Base-by-base conservation (phyloP, 2,888 invertebrate genomes). In the Lacanobia oleracea region DNA sequence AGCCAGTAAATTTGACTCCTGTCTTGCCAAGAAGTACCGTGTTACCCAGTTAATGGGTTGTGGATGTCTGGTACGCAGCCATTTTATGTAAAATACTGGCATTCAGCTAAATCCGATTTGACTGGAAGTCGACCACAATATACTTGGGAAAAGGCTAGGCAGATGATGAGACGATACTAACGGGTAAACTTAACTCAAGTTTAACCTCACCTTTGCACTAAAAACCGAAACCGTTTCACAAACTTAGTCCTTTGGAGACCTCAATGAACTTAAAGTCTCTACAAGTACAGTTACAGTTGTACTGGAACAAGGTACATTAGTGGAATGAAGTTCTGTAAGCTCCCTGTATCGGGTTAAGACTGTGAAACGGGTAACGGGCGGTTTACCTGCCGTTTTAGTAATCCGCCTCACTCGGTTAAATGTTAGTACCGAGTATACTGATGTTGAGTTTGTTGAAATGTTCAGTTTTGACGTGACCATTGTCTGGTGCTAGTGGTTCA, bases 261-360 rank as follows among this genome's bases (percentile, higher is more conserved):
- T 81, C 43, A 63, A 76, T 76, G 45, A 65, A 45, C 12, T 75
- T 45, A 56, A 67, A 18, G 51, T 40, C 37, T 68, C 18, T 75
- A 53, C 75, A 68, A 76, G 51, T 61, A 65, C 54, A 64, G 12
- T 75, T 67, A 27, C 45, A 67, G 40, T 65, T 65, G 76, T 33
- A 21, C 61, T 33, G 9, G 14, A 76, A 61, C 64, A 48, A 67
- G 54, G 61, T 40, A 67, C 64, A 61, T 81, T 67, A 64, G 48
- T 56, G 50, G 27, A 48, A 65, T 67, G 54, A 64, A 81, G 48
- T 75, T 67, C 45, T 67, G 14, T 65, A 81, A 75, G 40, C 53
- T 68, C 57, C 37, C 2, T 50, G 21, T 79, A 62, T 62, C 23
- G 45, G 40, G 51, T 12, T 66, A 45, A 48, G 54, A 27, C 59